Evolutionary conservation across 2,797 vertebrate species (phyloP), one percentile per base, ranked within the genome.

Genomic region (Phoeniculus purpureus): DNA sequence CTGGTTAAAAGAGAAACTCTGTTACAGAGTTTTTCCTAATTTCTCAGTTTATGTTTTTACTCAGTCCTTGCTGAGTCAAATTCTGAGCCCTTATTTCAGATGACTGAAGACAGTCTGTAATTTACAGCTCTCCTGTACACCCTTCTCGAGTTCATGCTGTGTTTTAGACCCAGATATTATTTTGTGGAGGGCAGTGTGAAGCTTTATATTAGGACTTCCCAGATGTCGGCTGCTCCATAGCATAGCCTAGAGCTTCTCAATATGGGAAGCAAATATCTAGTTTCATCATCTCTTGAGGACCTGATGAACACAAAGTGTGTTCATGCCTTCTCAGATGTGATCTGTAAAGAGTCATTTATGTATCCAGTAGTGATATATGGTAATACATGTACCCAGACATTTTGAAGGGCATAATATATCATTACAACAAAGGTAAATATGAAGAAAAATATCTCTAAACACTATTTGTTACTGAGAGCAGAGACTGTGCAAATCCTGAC

Each of bases 21-120:
- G 43, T 43, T 25, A 20, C 1, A 15, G 37, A 58, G 2, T 13
- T 81, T 73, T 81, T 21, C 8, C 9, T 56, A 4, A 32, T 79
- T 88, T 84, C 18, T 88, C 15, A 15, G 50, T 82, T 78, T 55
- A 25, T n/a, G 11, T 31, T 85, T 87, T 90, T 83, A 52, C 6
- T 31, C 26, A 56, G 19, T 26, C 15, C 4, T 93, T 68, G 55
- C 29, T 75, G 21, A 66, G 15, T 73, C 22, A 74, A 16, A 14
- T 2, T 65, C 26, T 50, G 8, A 37, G 29, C 18, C 16, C 9
- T 25, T 27, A 9, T 15, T 54, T 78, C 23, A 73, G 31, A 32
- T 45, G 19, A 21, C 10, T 71, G 54, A 64, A 67, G 25, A 15
- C 17, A 55, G 7, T 6, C 21, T 34, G 17, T 20, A 34, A 5